Percentiles rank a stretch among this genome's conserved stretches.
These are phyloP conservation scores for Sebastes oblongus DNA, from an alignment of 2,797 vertebrate species.

Conservation along the genomic window DNA sequence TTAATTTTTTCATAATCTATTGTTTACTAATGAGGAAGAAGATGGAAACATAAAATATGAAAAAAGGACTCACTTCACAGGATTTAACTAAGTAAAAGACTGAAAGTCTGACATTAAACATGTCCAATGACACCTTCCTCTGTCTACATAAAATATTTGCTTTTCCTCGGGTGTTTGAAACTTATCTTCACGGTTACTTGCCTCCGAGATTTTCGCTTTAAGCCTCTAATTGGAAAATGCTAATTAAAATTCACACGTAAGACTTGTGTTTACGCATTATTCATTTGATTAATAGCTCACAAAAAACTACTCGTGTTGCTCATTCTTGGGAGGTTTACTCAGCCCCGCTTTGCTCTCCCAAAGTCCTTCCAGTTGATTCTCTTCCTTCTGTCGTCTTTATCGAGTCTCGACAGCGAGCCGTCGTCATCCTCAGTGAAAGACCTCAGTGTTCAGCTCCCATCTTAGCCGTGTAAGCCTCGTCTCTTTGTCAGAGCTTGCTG, in stretches of 20 bases:
- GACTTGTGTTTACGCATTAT: conserved; percentile 22
- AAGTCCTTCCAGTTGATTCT: conserved; percentile 26
- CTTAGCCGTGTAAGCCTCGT: conserved; percentile 65
- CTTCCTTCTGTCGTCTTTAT: conserved; percentile 41
- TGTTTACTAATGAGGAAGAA: neutral
- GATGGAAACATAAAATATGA: neutral
- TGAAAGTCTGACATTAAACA: neutral
- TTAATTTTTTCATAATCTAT: neutral
- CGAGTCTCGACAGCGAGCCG: conserved; percentile 38
- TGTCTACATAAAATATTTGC: neutral
- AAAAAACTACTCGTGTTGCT: conserved; percentile 10
- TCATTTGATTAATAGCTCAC: conserved; percentile 36
- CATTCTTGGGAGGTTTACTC: conserved; percentile 14
- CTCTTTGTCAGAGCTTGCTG: conserved; percentile 64
- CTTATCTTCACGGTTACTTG: conserved; percentile 23
- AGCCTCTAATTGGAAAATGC: conserved; percentile 48
- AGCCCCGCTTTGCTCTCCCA: conserved; percentile 12
- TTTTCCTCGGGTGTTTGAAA: neutral
- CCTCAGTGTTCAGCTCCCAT: conserved; percentile 61
- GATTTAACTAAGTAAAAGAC: neutral
- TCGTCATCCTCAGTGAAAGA: conserved; percentile 49
- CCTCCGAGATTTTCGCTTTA: conserved; percentile 1
- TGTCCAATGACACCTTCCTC: neutral
- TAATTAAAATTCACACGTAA: conserved; percentile 35
- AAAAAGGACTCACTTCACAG: neutral